Evolutionary conservation across 1,140 invertebrate genomes (phyloP).

Genomic region (Hesperophylax magnus): DNA sequence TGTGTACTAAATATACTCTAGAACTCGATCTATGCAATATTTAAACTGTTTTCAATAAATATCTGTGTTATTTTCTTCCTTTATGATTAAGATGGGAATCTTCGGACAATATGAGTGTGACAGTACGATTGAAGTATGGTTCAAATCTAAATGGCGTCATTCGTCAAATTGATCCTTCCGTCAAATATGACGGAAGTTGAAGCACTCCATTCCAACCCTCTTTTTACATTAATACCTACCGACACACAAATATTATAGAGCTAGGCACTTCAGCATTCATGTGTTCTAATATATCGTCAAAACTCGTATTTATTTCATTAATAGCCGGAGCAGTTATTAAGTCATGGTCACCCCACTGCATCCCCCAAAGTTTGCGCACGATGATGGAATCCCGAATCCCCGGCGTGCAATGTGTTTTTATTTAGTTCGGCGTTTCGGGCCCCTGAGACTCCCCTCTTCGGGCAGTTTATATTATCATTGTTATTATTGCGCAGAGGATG

Average conservation of each 20-base stretch:
- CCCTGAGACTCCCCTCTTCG: constrained; percentile 35
- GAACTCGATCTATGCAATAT: no score
- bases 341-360: constrained; percentile 3
- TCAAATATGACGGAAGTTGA: not conserved
- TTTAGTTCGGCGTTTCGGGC: constrained; percentile 40
- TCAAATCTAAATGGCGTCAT: not conserved
- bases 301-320: not conserved
- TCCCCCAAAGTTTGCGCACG: constrained; percentile 18
- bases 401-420: constrained; percentile 45
- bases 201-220: no score
- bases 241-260: no score
- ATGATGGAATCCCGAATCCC: constrained; percentile 44
- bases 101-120: no score
- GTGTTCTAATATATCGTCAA: not conserved
- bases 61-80: no score
- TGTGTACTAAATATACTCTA: no score
- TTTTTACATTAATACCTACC: no score
- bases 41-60: no score
- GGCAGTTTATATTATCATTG: constrained; percentile 36
- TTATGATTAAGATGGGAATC: no score
- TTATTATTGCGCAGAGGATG: constrained; percentile 31
- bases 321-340: not conserved
- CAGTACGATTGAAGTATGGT: no score
- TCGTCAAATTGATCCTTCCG: not conserved
- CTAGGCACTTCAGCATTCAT: no score